phyloP scores from a whole-genome alignment of 35 echinoderm and acorn worm species.

The Lytechinus pictus region DNA sequence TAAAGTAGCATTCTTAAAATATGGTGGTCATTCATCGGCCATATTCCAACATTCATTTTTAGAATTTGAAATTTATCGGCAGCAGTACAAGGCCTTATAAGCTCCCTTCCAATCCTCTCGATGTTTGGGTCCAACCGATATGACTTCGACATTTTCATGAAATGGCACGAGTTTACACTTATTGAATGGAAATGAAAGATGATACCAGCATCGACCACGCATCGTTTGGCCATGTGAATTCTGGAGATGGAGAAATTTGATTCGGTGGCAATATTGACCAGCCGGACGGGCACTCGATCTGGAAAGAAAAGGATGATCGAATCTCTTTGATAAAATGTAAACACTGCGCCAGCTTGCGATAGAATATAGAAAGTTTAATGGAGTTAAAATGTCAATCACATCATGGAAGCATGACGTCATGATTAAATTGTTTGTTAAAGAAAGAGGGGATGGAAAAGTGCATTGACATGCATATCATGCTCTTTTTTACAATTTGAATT shows the following conservation, averaged over 20 bases:
- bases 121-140: not conserved
- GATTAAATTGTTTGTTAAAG: not conserved
- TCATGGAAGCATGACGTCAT: not conserved
- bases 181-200: not conserved
- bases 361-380: not conserved
- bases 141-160: not conserved
- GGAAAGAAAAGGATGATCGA: not conserved
- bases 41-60: no score
- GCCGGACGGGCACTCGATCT: not conserved
- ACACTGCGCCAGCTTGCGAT: not conserved
- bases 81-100: not conserved
- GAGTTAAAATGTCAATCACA: not conserved
- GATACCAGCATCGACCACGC: not conserved
- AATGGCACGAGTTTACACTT: not conserved
- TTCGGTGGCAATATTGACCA: not conserved
- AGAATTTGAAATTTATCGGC: no score
- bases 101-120: not conserved
- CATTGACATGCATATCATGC: not conserved
- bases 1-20: no score
- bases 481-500: no score
- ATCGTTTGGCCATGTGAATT: not conserved
- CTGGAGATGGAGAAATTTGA: not conserved
- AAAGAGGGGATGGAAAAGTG: not conserved
- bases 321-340: constrained; percentile 14
- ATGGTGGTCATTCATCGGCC: no score